Base-by-base conservation (phyloP, 2,888 invertebrate species). In the Drosophila nr. fundita region DNA sequence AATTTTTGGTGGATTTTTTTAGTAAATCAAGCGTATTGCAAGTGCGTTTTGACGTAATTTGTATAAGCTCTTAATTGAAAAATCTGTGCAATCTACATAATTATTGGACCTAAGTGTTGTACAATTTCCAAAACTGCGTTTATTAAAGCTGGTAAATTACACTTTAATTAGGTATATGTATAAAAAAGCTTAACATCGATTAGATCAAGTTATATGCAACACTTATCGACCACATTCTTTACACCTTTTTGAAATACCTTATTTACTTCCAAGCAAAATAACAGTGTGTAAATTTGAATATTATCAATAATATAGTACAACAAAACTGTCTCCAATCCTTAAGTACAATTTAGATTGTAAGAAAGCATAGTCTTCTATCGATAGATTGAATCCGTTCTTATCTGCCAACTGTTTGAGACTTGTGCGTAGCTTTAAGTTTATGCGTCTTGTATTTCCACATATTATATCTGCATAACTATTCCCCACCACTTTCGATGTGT, bases 401-500 rank as follows among this genome's bases (percentile, higher is more conserved):
- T n/a, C 64, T 79, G 80, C 50, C 36, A 45, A 69, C 63, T 60
- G 57, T 34, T 64, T 15, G 38, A 68, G 59, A 76, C 68, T 81
- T 83, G 89, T 79, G 82, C 68, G 34, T 59, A 65, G 65, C 68
- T 68, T 70, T 59, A 38, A 65, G 52, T 80, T 76, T 55, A 65
- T 68, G 71, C 80, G 61, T 81, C 71, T 79, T 71, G 71, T 76
- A 78, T 71, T 69, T 63, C 59, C 70, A 58, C 40, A 65, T 67
- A 68, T 48, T 48, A 34, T 50, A 49, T 66, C 45, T 73, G 53
- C 67, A 60, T 67, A 63, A 45, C 42, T 70, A 65, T 57, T 67
- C 66, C 72, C 66, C 66, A 40, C 21, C 32, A 73, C 58, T 77
- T 75, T 85, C 68, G 77, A 81, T 90, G 87, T 90, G 86, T 87